Evolutionary conservation across 1,140 invertebrate genomes (phyloP).

Genomic region (Vollenhovia emeryi): DNA sequence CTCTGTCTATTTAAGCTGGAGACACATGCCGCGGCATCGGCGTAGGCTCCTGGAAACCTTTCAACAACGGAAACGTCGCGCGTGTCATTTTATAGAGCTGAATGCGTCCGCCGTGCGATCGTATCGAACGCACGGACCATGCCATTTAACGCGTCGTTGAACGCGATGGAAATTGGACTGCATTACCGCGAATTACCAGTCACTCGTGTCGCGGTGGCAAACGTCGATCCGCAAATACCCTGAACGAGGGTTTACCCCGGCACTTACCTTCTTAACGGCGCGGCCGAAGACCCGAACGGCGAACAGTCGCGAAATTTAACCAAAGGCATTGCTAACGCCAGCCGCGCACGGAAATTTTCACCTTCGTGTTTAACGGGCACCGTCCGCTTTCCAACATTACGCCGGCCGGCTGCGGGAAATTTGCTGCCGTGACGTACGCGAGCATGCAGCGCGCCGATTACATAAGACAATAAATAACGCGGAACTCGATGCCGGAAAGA

Average conservation of each 20-base stretch:
- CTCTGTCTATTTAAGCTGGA: background rate
- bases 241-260: background rate
- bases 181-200: background rate
- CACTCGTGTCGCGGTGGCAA: background rate
- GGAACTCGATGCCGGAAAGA: slow-evolving; percentile 38
- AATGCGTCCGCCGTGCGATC: background rate
- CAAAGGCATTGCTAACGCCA: background rate
- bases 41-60: background rate
- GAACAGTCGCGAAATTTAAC: background rate
- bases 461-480: slow-evolving; percentile 48
- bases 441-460: slow-evolving; percentile 33
- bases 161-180: background rate
- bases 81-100: background rate
- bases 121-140: background rate
- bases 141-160: background rate
- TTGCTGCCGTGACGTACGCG: slow-evolving; percentile 16
- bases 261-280: background rate
- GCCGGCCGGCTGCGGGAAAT: slow-evolving; percentile 11
- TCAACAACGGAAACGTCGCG: background rate
- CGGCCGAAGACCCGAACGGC: background rate
- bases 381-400: slow-evolving; percentile 50
- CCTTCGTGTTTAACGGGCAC: slow-evolving; percentile 47
- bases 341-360: slow-evolving; percentile 40
- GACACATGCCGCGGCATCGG: background rate
- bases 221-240: background rate